These are phyloP conservation scores for Danaus melanippus DNA, from an alignment of 1,140 invertebrate genomes.

Conservation along the genomic window DNA sequence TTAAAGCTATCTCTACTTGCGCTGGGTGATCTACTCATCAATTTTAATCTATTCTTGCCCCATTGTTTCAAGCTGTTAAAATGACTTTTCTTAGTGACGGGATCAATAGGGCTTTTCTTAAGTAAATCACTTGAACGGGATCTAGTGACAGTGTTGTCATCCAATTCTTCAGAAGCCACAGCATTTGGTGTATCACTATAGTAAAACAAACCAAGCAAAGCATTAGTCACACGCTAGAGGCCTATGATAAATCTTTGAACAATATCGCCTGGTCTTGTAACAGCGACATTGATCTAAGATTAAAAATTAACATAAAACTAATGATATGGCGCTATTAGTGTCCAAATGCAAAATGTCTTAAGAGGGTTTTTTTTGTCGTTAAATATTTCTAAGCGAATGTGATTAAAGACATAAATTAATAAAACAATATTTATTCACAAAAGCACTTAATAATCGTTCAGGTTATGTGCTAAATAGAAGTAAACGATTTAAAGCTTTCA, in stretches of 20 bases:
- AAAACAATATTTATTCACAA: slow-evolving; percentile 61
- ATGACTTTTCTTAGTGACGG: slow-evolving; percentile 78
- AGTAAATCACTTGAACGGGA: slow-evolving; percentile 80
- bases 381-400: slow-evolving; percentile 30
- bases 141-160: slow-evolving; percentile 69
- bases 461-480: slow-evolving; percentile 56
- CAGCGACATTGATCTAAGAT: slow-evolving; percentile 48
- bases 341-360: slow-evolving; percentile 59
- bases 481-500: slow-evolving; percentile 58
- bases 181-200: slow-evolving; percentile 74
- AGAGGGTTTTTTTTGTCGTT: slow-evolving; percentile 36
- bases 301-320: slow-evolving; percentile 59
- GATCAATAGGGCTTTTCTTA: slow-evolving; percentile 74
- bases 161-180: slow-evolving; percentile 73
- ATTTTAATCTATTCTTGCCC: slow-evolving; percentile 83
- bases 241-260: slow-evolving; percentile 51
- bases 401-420: slow-evolving; percentile 59
- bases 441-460: slow-evolving; percentile 59
- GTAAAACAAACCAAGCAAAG: slow-evolving; percentile 73
- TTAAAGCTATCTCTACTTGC: slow-evolving; percentile 65
- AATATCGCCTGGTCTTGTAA: slow-evolving; percentile 57
- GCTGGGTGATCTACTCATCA: slow-evolving; percentile 77
- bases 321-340: slow-evolving; percentile 67
- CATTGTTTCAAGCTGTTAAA: slow-evolving; percentile 87
- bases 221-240: slow-evolving; percentile 71